A percentile compares a stretch with the other conserved stretches of the same genome.
Evolutionary conservation across 1,140 invertebrate species (phyloP).

Genomic region (Hydropsyche tenuis): DNA sequence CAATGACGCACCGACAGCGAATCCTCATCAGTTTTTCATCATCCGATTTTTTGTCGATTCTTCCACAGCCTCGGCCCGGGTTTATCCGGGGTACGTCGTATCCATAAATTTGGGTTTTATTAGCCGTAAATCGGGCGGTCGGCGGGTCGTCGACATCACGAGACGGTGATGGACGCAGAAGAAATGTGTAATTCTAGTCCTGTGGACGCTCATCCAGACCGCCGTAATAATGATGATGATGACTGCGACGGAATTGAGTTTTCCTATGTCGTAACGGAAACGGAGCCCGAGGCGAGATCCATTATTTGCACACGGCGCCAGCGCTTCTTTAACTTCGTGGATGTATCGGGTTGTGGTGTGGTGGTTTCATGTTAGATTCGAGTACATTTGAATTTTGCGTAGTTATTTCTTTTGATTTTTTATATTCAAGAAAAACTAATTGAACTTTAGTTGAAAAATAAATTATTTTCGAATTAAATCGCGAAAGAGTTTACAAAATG

Average conservation of each 20-base stretch:
- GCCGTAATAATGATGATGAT: constrained; percentile 5
- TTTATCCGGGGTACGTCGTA: constrained; percentile 11
- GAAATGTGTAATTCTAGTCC: too few species aligned
- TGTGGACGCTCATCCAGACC: too few species aligned
- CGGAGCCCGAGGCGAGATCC: neutral
- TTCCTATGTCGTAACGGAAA: constrained; percentile 22
- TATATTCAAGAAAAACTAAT: too few species aligned
- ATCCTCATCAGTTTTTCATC: too few species aligned
- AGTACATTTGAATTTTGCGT: too few species aligned
- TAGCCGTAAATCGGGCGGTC: constrained; percentile 13
- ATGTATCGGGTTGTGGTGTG: too few species aligned
- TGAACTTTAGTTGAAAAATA: too few species aligned
- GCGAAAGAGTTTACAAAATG: too few species aligned
- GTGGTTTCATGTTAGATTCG: too few species aligned
- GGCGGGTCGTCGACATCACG: constrained; percentile 12
- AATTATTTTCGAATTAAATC: too few species aligned
- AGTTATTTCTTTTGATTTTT: too few species aligned
- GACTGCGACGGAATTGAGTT: constrained; percentile 6
- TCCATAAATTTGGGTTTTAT: constrained; percentile 27
- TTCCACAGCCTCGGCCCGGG: neutral
- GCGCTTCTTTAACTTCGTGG: neutral
- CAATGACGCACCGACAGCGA: too few species aligned
- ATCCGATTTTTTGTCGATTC: neutral
- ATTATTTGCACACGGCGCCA: neutral
- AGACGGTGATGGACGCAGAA: neutral